Conservation (phyloP, 1,140 invertebrate species). For the Drosophila truncata region DNA sequence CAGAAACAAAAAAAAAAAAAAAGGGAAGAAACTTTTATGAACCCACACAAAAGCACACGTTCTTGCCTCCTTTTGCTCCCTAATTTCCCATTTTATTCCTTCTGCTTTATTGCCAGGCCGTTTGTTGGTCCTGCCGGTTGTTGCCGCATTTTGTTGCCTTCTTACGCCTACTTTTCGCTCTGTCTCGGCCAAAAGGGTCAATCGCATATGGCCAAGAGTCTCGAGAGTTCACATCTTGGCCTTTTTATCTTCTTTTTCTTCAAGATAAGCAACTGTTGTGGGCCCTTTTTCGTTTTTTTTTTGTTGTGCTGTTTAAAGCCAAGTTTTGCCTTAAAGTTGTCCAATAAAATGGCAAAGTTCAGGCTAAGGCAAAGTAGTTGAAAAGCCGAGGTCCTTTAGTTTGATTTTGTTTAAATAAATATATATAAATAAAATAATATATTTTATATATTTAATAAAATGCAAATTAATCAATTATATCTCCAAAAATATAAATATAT, state of each 20-base stretch:
- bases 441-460: background rate
- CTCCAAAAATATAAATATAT: background rate
- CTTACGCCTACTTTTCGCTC: conserved; percentile 40
- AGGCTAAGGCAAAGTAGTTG: background rate
- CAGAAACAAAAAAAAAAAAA: background rate
- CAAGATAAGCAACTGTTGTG: conserved; percentile 46
- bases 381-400: background rate
- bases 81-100: conserved; percentile 13
- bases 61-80: conserved; percentile 20
- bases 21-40: conserved; percentile 37
- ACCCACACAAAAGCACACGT: conserved; percentile 40
- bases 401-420: background rate
- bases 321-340: conserved; percentile 17
- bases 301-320: conserved; percentile 8
- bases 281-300: background rate
- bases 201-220: conserved; percentile 33
- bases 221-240: conserved; percentile 15
- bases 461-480: background rate
- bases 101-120: conserved; percentile 24
- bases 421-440: background rate
- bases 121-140: conserved; percentile 15
- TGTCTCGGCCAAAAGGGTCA: conserved; percentile 31
- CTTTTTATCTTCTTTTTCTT: background rate
- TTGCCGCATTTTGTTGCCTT: conserved; percentile 36
- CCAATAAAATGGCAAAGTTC: conserved; percentile 1